A percentile compares a stretch with the other conserved stretches of the same genome.
Evolutionary conservation across 2,113 vertebrate species (phyloP).

Genomic region (Oophaga pumilio): DNA sequence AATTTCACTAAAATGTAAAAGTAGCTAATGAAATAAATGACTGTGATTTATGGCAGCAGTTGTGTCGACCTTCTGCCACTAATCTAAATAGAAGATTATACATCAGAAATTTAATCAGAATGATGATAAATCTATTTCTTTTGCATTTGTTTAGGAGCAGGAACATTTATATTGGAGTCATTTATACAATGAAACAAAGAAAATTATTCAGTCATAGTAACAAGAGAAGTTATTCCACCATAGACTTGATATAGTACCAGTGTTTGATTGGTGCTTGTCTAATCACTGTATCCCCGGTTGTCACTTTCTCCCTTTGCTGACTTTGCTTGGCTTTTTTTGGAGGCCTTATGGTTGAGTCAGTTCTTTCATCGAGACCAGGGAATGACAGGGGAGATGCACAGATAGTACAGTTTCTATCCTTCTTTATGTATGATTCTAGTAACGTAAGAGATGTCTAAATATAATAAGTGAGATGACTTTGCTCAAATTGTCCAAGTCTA

Average conservation of each 20-base stretch:
- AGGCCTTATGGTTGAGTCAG: not conserved
- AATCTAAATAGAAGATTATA: conserved; percentile 30
- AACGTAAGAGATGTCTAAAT: too few relatives aligned
- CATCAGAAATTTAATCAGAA: conserved; percentile 36
- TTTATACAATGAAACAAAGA: not conserved
- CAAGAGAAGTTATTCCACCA: not conserved
- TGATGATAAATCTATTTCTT: conserved; percentile 33
- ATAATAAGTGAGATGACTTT: too few relatives aligned
- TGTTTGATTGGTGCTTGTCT: not conserved
- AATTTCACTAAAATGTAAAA: conserved; percentile 16
- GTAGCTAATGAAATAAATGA: conserved; percentile 38
- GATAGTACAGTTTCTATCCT: too few relatives aligned
- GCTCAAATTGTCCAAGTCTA: too few relatives aligned
- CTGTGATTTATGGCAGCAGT: conserved; percentile 42
- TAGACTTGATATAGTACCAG: not conserved
- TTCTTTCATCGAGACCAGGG: too few relatives aligned
- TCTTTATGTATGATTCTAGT: too few relatives aligned
- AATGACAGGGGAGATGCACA: too few relatives aligned
- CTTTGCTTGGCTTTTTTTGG: not conserved
- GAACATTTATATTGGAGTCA: not conserved
- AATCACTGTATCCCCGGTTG: not conserved
- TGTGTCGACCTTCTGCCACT: conserved; percentile 28
- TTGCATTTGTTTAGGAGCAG: not conserved
- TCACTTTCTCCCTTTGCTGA: not conserved
- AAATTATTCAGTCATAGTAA: not conserved